A percentile compares a stretch with the other conserved stretches of the same genome.
These are phyloP conservation scores for Pristis pectinata DNA, from an alignment of 2,797 vertebrate species.

Conservation along the genomic window DNA sequence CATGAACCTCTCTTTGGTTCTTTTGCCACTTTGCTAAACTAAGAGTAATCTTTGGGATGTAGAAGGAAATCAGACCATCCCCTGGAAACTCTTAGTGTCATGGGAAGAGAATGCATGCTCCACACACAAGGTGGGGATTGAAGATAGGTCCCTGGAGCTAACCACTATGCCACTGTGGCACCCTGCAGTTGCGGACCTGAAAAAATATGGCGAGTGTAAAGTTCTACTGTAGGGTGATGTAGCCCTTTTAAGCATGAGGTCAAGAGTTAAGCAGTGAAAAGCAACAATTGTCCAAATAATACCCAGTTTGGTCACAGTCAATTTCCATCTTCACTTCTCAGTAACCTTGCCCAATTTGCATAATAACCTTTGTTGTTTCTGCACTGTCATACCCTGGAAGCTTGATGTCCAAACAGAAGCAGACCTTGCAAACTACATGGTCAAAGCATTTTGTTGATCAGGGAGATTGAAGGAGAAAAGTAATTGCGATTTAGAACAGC, in stretches of 20 bases:
- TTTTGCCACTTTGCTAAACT: too few species aligned
- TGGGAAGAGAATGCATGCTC: too few species aligned
- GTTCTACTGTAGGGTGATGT: conserved; percentile 50
- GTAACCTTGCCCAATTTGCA: neutral
- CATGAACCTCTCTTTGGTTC: too few species aligned
- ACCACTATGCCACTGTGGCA: too few species aligned
- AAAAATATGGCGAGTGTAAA: neutral
- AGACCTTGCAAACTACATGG: too few species aligned
- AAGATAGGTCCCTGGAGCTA: too few species aligned
- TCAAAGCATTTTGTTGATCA: neutral
- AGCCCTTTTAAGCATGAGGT: conserved; percentile 52
- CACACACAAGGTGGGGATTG: too few species aligned
- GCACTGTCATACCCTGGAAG: neutral
- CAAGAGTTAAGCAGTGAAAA: neutral
- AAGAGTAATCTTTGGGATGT: too few species aligned
- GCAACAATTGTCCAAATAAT: neutral
- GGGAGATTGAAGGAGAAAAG: neutral
- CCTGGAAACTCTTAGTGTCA: too few species aligned
- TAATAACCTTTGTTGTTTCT: neutral
- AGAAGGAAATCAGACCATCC: too few species aligned
- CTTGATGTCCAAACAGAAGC: neutral
- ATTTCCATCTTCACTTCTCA: neutral
- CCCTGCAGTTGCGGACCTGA: too few species aligned
- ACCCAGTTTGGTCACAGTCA: too few species aligned
- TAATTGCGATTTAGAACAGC: neutral